Conservation (phyloP, 2,888 invertebrate genomes). For the Luperina nickerlii region DNA sequence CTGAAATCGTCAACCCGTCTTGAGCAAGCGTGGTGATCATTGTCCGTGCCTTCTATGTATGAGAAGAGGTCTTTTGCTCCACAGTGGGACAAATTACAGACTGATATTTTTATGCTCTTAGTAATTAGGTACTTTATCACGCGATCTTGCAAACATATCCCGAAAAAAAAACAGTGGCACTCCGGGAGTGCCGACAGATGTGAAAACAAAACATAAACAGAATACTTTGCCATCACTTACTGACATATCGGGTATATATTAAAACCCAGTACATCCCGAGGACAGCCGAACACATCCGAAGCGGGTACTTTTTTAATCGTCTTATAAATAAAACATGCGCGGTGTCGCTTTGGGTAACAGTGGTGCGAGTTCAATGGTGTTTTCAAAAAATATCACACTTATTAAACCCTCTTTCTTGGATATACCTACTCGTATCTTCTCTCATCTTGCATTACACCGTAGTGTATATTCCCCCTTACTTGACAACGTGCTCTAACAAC, state of each 20-base stretch:
- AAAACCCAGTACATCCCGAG: no score
- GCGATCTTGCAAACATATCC: not conserved
- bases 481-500: constrained; percentile 57
- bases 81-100: not conserved
- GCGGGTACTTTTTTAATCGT: no score
- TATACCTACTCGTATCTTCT: not conserved
- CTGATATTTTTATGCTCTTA: not conserved
- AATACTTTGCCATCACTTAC: no score
- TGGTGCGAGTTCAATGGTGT: no score
- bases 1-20: not conserved
- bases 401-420: not conserved
- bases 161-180: not conserved
- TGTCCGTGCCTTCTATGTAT: not conserved
- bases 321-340: no score
- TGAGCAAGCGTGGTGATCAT: not conserved
- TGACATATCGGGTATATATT: no score
- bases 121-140: not conserved
- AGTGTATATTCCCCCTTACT: constrained; percentile 37
- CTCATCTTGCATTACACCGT: constrained; percentile 16
- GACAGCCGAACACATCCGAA: no score
- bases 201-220: no score
- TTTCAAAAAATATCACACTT: not conserved
- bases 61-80: not conserved
- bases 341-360: no score
- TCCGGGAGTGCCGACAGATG: no score